These are phyloP conservation scores for Pseudomugil gertrudae DNA, from an alignment of 2,797 vertebrate genomes.

Conservation along the genomic window DNA sequence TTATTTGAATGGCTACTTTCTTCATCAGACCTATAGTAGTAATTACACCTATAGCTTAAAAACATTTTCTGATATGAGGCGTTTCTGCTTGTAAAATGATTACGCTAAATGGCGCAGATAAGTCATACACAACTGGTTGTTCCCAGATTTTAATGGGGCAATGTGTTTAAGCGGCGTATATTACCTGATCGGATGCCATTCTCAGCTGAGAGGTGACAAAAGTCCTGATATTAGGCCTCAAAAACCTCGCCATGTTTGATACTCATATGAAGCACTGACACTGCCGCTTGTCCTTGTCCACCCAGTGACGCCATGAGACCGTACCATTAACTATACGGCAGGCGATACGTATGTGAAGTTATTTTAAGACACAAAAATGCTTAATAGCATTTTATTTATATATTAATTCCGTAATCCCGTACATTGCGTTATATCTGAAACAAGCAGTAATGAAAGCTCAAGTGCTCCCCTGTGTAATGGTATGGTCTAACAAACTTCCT, in stretches of 20 bases:
- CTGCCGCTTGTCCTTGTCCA: conserved; percentile 61
- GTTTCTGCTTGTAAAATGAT: not conserved
- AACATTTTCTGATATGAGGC: not conserved
- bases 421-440: not conserved
- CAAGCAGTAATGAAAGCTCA: fast-evolving
- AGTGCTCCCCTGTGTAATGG: conserved; percentile 20
- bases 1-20: not conserved
- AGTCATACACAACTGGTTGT: not conserved
- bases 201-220: conserved; percentile 75
- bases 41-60: not conserved
- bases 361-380: not conserved
- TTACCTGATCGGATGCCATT: conserved; percentile 81
- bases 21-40: not conserved
- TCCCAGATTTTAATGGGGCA: not conserved
- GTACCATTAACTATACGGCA: conserved; percentile 57
- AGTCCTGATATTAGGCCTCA: conserved; percentile 69
- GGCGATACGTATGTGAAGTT: conserved; percentile 2
- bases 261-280: not conserved
- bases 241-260: conserved; percentile 73
- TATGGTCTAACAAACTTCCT: conserved; percentile 17
- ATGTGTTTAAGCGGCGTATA: not conserved
- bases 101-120: not conserved
- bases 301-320: conserved; percentile 48
- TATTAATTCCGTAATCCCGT: fast-evolving
- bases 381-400: fast-evolving